Percentiles rank a stretch among this genome's conserved stretches.
Conservation (phyloP, 2,797 vertebrate species). For the Chromobotia macracanthus region DNA sequence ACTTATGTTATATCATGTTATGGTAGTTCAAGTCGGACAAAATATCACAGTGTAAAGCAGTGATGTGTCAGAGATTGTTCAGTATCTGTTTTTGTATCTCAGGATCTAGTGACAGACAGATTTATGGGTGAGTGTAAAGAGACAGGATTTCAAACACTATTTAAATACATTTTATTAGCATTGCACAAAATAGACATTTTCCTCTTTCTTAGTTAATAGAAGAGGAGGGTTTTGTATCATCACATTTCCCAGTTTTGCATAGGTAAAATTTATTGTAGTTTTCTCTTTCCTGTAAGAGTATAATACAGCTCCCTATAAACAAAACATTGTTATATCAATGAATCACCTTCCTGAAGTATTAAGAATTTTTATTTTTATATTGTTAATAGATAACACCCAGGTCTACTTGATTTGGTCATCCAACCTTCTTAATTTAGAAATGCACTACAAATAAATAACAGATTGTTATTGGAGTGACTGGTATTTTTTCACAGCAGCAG, state of each 20-base stretch:
- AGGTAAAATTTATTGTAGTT: too few relatives aligned
- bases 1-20: too few relatives aligned
- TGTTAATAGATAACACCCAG: too few relatives aligned
- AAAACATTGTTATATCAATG: too few relatives aligned
- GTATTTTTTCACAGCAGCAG: constrained; percentile 13
- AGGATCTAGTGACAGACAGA: too few relatives aligned
- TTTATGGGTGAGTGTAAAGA: constrained; percentile 47
- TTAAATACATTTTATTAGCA: constrained; percentile 74
- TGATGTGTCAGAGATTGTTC: too few relatives aligned
- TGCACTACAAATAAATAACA: not conserved
- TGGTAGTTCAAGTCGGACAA: too few relatives aligned
- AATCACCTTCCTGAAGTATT: not conserved
- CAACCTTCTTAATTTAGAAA: not conserved
- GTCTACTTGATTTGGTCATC: not conserved
- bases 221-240: constrained; percentile 53
- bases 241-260: constrained; percentile 14
- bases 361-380: too few relatives aligned
- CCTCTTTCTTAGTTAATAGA: constrained; percentile 37
- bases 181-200: constrained; percentile 57
- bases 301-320: too few relatives aligned
- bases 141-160: constrained; percentile 47
- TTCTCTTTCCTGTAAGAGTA: too few relatives aligned
- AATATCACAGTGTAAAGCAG: too few relatives aligned
- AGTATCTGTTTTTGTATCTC: too few relatives aligned
- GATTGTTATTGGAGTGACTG: constrained; percentile 28